A percentile compares a stretch with the other conserved stretches of the same genome.
These are phyloP conservation scores for Bufotes viridis DNA, from an alignment of 2,797 vertebrate species.

Conservation along the genomic window DNA sequence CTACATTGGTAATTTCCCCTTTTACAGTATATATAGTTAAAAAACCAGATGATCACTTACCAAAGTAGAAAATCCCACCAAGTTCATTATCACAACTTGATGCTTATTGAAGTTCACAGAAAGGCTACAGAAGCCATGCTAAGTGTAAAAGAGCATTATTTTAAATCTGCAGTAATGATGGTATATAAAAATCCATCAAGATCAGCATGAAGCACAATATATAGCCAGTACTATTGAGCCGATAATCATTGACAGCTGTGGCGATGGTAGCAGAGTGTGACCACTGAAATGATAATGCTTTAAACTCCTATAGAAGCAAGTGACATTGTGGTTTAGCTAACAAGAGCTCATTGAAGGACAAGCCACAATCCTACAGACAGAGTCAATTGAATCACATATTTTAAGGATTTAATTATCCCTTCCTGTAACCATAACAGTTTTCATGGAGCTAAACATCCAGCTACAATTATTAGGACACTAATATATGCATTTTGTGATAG, in stretches of 20 bases:
- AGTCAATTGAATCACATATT: not conserved
- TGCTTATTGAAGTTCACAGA: constrained; percentile 31
- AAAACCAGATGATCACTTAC: not conserved
- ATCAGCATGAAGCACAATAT: constrained; percentile 40
- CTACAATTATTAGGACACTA: not conserved
- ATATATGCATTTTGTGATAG: not conserved
- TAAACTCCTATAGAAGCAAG: not conserved
- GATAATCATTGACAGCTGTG: constrained; percentile 23
- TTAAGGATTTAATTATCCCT: not conserved
- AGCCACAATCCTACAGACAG: constrained; percentile 24
- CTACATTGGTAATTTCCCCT: not conserved
- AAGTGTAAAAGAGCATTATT: constrained; percentile 11
- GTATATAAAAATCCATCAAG: constrained; percentile 32
- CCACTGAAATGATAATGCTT: constrained; percentile 21
- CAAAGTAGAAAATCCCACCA: not conserved
- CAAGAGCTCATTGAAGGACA: constrained; percentile 30
- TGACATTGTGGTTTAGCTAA: constrained; percentile 38
- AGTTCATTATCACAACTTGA: constrained; percentile 37
- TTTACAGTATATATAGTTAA: not conserved
- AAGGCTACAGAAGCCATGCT: constrained; percentile 16
- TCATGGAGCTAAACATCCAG: not conserved
- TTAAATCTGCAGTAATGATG: constrained; percentile 7
- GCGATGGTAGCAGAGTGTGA: constrained; percentile 25
- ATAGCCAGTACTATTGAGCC: constrained; percentile 17
- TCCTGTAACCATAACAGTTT: not conserved